Evolutionary conservation across 2,113 vertebrate species (phyloP).

Genomic region (Danio rerio): GRCz12tu NC_133187.1:3124501-3125000

Average conservation of each 20-base stretch:
- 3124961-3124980: no score
- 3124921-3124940: no score
- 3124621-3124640: slow-evolving; percentile 82
- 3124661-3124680: slow-evolving; percentile 92
- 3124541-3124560: slow-evolving; percentile 90
- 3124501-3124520: slow-evolving; percentile 77
- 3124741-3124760: background rate
- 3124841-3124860: slow-evolving; percentile 87
- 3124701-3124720: background rate
- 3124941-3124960: no score
- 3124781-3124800: slow-evolving; percentile 87
- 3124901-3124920: no score
- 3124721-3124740: background rate
- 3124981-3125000: no score
- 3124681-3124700: slow-evolving; percentile 67
- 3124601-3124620: slow-evolving; percentile 88
- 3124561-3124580: slow-evolving; percentile 93
- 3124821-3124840: slow-evolving; percentile 89
- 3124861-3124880: slow-evolving; percentile 60
- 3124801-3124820: slow-evolving; percentile 88
- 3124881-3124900: background rate
- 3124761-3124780: slow-evolving; percentile 77
- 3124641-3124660: slow-evolving; percentile 78
- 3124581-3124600: slow-evolving; percentile 91
- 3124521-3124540: slow-evolving; percentile 91